Evolutionary conservation across 2,797 vertebrate species (phyloP), one percentile per base, ranked within the genome.

Genomic region (Euphonia xanthogaster): DNA sequence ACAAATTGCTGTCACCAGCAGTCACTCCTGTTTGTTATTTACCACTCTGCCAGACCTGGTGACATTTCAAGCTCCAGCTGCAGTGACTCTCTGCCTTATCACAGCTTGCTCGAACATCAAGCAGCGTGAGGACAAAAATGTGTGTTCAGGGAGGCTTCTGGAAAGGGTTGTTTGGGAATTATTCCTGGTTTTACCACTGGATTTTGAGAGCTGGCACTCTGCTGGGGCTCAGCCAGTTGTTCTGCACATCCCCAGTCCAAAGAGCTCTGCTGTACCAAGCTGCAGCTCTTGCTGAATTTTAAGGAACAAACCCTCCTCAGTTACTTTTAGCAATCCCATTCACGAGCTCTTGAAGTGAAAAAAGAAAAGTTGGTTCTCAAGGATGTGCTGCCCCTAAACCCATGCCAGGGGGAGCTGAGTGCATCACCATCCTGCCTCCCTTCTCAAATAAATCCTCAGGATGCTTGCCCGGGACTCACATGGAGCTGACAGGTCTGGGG

Each of bases 1-100:
- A 90, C 79, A 88, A 91, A 95, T 68, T 80, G 92, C 92, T 93
- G 72, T 81, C 48, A 86, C 37, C 87, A 65, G 94, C 14, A 12
- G 79, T 93, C 85, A 91, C 88, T 93, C 81, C 78, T 63, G 87
- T 61, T 47, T 68, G 45, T 93, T 88, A 88, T 90, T 91, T 83
- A 88, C 87, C 54, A 21, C 82, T 61, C 87, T 73, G 72, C 82
- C 87, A 13, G 9, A 33, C 88, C 5, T 7, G 5, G 82, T 71
- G 90, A 90, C 95, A 91, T 94, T 93, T 93, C 75, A 24, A 51
- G 94, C 85, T 74, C 53, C 80, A 50, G 92, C 81, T 23, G 28
- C 7, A 0, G 70, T 44, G 73, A 75, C 88, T 86, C 88, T 86
- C 55, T 20, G 72, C 88, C 84, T 94, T 48, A 61, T 40, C 90